phyloP scores from a whole-genome alignment of 2,797 vertebrate species.

The Glossophaga mutica region DNA sequence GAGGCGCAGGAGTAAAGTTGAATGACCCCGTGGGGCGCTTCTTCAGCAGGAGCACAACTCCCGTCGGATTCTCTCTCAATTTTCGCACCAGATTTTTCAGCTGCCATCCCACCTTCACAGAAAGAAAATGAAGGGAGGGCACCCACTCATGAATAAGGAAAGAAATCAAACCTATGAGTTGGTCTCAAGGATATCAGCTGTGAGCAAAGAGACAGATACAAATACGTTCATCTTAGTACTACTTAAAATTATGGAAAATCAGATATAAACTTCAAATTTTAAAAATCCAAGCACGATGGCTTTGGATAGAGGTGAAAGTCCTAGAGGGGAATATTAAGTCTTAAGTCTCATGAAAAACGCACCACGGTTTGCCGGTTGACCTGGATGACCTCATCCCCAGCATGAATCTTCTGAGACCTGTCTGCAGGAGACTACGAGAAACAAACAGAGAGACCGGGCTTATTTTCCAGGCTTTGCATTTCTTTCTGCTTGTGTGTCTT shows the following conservation, averaged over 20 bases:
- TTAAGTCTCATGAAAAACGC: conserved; percentile 70
- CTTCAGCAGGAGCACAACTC: conserved; percentile 90
- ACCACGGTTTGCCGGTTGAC: conserved; percentile 97
- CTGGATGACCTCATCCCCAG: conserved; percentile 96
- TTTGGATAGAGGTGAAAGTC: neutral
- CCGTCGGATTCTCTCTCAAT: conserved; percentile 88
- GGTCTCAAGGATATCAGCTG: neutral
- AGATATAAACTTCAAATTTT: neutral
- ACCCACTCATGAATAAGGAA: neutral
- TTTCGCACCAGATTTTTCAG: conserved; percentile 93
- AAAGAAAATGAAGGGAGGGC: neutral
- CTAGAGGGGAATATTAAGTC: neutral
- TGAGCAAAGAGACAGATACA: neutral
- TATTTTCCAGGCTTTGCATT: neutral
- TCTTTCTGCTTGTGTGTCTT: neutral
- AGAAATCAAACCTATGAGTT: neutral
- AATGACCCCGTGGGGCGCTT: conserved; percentile 90
- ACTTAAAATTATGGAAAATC: neutral
- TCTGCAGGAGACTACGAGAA: conserved; percentile 92
- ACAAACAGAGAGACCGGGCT: conserved; percentile 42
- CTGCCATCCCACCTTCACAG: conserved; percentile 94
- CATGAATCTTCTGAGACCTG: conserved; percentile 93
- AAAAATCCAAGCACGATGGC: neutral
- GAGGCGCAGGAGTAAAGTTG: conserved; percentile 88
- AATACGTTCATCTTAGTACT: neutral